phyloP scores from a whole-genome alignment of 1,140 invertebrate species.

The Sipha flava region DNA sequence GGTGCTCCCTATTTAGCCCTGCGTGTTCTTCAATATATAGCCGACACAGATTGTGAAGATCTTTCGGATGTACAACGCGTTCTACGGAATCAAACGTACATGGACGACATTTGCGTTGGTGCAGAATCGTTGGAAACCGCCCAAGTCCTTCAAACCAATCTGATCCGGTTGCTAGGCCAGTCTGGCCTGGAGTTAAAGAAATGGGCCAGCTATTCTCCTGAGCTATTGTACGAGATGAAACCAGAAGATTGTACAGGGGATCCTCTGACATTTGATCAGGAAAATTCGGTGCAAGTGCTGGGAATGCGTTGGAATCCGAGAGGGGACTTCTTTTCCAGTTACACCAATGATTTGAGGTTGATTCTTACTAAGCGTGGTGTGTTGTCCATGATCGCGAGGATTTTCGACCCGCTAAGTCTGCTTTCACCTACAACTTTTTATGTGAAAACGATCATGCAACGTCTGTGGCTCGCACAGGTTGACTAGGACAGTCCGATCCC shows the following conservation, averaged over 20 bases:
- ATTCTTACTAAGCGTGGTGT: slow-evolving; percentile 24
- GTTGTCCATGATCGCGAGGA: slow-evolving; percentile 24
- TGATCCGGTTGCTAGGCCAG: too few relatives aligned
- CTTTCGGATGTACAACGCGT: not conserved
- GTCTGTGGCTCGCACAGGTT: slow-evolving; percentile 23
- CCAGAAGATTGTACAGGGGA: not conserved
- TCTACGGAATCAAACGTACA: not conserved
- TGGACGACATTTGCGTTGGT: too few relatives aligned
- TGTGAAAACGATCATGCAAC: slow-evolving; percentile 34
- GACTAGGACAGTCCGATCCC: slow-evolving; percentile 21
- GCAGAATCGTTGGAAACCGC: too few relatives aligned
- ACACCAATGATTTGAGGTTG: not conserved
- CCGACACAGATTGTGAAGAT: not conserved
- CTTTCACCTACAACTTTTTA: slow-evolving; percentile 17
- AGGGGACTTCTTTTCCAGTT: not conserved
- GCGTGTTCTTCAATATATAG: not conserved
- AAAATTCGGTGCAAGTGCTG: not conserved
- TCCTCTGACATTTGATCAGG: not conserved
- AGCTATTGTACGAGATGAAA: not conserved
- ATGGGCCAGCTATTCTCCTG: too few relatives aligned
- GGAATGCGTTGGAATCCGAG: not conserved
- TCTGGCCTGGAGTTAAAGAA: too few relatives aligned
- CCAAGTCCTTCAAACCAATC: too few relatives aligned
- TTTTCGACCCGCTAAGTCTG: slow-evolving; percentile 35
- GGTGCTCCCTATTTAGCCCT: slow-evolving; percentile 32